Evolutionary conservation across 2,888 invertebrate species (phyloP), one percentile per base, ranked within the genome.

Genomic region (Busseola fusca): DNA sequence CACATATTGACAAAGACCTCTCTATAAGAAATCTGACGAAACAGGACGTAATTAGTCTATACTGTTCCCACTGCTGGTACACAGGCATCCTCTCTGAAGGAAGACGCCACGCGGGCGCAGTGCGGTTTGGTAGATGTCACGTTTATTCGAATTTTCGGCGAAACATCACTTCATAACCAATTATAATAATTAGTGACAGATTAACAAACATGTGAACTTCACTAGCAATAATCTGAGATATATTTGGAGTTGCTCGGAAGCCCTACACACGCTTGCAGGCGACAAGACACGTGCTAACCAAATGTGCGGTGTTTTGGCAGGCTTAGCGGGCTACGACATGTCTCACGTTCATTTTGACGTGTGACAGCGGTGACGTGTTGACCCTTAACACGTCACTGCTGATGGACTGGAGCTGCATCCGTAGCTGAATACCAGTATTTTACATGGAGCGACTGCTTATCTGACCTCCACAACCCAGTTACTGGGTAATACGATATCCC

Each of bases 241-340:
- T 77, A 84, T 81, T 81, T 69, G 12, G 63, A 30, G 68, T 21
- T 54, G 37, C 16, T 25, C 12, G 12, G 81, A 81, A 84, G 78
- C 84, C 83, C 7, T 52, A 42, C 64, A 67, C 18, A 16, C 25
- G 16, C 60, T 9, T 27, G 27, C 71, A 83, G 75, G 80, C 58
- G 69, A 72, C 12, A 0, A 0, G 7, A 7, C 84, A 69, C 68
- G 81, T 81, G 84, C 37, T 2, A 18, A 5, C 54, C n/a, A 18
- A 54, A 50, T 54, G 60, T 30, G 14, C 3, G 40, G 42, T 6
- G 27, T 21, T 78, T 82, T 37, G 79, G 64, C 42, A 27, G 62
- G 66, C 64, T 82, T 82, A 66, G 10, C 42, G 16, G 50, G 54
- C 56, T 9, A 56, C 18, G 54, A 56, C 9, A 0, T 27, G 27